Percentiles rank a stretch among this genome's conserved stretches.
Conservation (phyloP, 35 echinoderm and acorn worm genomes). For the Ophioderma brevispina region DNA sequence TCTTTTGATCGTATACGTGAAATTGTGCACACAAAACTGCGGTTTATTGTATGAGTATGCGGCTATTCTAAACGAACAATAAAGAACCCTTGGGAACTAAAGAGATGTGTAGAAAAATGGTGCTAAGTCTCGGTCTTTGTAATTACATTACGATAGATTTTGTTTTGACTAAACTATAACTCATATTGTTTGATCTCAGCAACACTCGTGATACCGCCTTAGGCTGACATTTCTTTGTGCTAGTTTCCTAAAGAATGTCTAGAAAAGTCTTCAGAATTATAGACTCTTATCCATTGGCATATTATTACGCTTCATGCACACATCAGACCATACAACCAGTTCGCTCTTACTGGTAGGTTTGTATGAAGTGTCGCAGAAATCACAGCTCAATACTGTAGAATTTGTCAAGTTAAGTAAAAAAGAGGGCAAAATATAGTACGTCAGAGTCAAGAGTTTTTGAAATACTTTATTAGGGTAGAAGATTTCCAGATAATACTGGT, state of each 20-base stretch:
- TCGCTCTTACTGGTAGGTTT: no score
- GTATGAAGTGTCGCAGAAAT: no score
- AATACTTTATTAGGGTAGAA: no score
- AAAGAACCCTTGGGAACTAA: not conserved
- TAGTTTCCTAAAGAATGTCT: not conserved
- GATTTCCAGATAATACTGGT: no score
- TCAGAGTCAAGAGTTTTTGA: no score
- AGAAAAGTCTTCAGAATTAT: not conserved
- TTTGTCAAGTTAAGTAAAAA: no score
- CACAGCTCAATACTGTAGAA: no score
- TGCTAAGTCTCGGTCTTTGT: not conserved
- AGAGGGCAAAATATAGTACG: no score
- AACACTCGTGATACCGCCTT: not conserved
- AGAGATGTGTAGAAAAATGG: not conserved
- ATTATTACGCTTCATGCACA: no score
- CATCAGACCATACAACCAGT: not conserved
- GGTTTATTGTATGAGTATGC: not conserved
- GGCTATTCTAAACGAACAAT: not conserved
- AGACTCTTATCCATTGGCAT: no score
- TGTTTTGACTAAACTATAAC: not conserved
- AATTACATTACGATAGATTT: not conserved
- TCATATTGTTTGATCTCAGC: not conserved
- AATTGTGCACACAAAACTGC: no score
- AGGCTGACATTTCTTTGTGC: not conserved
- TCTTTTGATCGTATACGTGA: no score